Evolutionary conservation across 2,113 vertebrate species (phyloP), one percentile per base, ranked within the genome.

Genomic region (Stegastes partitus): DNA sequence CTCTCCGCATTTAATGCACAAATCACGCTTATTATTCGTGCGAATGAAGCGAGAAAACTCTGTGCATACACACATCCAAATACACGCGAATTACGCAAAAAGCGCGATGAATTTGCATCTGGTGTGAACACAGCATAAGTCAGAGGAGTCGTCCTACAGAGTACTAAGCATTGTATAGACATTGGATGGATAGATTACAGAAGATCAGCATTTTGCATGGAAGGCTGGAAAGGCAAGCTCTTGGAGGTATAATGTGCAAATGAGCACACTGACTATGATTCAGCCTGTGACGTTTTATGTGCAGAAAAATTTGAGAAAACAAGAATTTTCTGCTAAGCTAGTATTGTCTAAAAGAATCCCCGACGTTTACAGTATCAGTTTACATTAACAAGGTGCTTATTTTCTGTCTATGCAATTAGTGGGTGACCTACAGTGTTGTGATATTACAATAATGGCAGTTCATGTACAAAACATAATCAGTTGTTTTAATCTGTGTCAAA

Each of bases 361-460:
- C 56, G 45, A 83, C 5, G 84, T 91, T 91, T 89, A 86, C 84
- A 86, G 8, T 67, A 50, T 71, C 7, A 6, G 63, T 89, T 83
- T 83, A 86, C 68, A 81, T 86, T 81, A 83, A 70, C 39, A 76
- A 80, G 87, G 91, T 94, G 92, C 91, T 94, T 91, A 69, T 87
- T 92, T 87, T 90, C 71, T 84, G 91, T 91, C 93, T 94, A 94
- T 95, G 93, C 93, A 94, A 95, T 74, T 57, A 70, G 83, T 74
- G 67, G 77, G 81, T 91, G 92, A 88, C 77, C 83, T 89, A 25
- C 71, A 68, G 81, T 69, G 63, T 81, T 86, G 83, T 77, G 72
- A 86, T 88, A 44, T 39, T 76, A 71, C 56, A n/a, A 64, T 78
- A 65, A 87, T 28, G 71, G 59, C 26, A 82, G 54, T 83, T 80